Conservation (phyloP, 2,888 invertebrate species). For the Ctena decussata region DNA sequence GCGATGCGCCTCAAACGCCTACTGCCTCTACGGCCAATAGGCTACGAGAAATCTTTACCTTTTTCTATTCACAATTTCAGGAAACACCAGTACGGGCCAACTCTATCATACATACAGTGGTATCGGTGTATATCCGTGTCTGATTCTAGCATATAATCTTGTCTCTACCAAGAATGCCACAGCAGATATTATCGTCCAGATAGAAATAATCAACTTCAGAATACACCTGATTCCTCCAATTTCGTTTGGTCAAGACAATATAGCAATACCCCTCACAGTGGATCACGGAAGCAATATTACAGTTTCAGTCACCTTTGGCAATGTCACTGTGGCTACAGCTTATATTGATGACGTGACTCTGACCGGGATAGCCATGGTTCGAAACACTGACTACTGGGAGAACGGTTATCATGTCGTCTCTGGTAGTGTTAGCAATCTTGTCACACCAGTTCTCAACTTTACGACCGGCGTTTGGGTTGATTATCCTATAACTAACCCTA, state of each 20-base stretch:
- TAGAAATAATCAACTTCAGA: too few species aligned
- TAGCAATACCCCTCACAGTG: slow-evolving; percentile 33
- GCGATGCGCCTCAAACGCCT: too few species aligned
- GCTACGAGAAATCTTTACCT: too few species aligned
- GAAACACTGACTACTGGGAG: slow-evolving; percentile 21
- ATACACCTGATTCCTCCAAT: too few species aligned
- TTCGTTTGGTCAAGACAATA: slow-evolving; percentile 38
- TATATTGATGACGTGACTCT: slow-evolving; percentile 27
- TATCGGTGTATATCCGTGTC: too few species aligned
- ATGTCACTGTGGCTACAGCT: slow-evolving; percentile 33
- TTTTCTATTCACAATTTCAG: too few species aligned
- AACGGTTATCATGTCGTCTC: slow-evolving; percentile 39
- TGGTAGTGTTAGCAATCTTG: slow-evolving; percentile 52
- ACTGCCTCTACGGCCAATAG: too few species aligned
- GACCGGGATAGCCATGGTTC: slow-evolving; percentile 39
- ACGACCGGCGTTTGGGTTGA: slow-evolving; percentile 60
- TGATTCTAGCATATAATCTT: too few species aligned
- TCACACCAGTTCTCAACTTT: slow-evolving; percentile 27
- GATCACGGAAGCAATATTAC: slow-evolving; percentile 38
- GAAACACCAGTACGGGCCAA: too few species aligned
- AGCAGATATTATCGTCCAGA: too few species aligned
- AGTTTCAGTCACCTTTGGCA: slow-evolving; percentile 40
- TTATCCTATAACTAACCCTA: slow-evolving; percentile 55
- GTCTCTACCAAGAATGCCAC: too few species aligned
- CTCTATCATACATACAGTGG: too few species aligned